These are phyloP conservation scores for Montipora sp. DNA, from an alignment of 64 coral and sea anemone species.

Conservation along the genomic window DNA sequence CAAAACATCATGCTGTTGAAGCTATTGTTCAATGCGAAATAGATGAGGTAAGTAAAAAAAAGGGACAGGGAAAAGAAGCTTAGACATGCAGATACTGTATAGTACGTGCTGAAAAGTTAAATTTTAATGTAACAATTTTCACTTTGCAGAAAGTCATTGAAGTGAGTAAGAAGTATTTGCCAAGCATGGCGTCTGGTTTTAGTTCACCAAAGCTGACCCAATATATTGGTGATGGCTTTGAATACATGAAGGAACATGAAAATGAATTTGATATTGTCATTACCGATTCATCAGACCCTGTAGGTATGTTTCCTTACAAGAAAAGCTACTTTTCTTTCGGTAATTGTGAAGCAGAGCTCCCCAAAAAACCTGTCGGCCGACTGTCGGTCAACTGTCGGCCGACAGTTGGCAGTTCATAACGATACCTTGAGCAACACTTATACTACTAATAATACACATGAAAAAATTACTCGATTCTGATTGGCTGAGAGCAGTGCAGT, in stretches of 20 bases:
- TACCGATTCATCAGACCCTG: constrained; percentile 94
- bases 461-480: too few species aligned
- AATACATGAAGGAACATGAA: constrained; percentile 91
- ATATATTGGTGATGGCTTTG: constrained; percentile 92
- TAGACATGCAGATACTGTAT: too few species aligned
- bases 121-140: neutral
- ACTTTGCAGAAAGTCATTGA: constrained; percentile 86
- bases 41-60: constrained; percentile 72
- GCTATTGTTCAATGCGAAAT: constrained; percentile 97
- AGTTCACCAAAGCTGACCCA: constrained; percentile 81
- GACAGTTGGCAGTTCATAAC: too few species aligned
- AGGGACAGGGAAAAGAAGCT: too few species aligned
- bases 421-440: too few species aligned
- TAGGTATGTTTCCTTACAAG: constrained; percentile 60
- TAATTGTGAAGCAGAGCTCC: too few species aligned
- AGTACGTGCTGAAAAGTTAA: too few species aligned
- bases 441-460: too few species aligned
- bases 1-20: constrained; percentile 91
- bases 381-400: too few species aligned
- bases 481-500: too few species aligned
- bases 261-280: constrained; percentile 97
- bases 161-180: constrained; percentile 86
- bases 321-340: neutral
- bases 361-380: too few species aligned
- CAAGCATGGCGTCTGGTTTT: constrained; percentile 82